Base-by-base conservation (phyloP, 2,113 vertebrate species). In the Dunckerocampus dactyliophorus region DNA sequence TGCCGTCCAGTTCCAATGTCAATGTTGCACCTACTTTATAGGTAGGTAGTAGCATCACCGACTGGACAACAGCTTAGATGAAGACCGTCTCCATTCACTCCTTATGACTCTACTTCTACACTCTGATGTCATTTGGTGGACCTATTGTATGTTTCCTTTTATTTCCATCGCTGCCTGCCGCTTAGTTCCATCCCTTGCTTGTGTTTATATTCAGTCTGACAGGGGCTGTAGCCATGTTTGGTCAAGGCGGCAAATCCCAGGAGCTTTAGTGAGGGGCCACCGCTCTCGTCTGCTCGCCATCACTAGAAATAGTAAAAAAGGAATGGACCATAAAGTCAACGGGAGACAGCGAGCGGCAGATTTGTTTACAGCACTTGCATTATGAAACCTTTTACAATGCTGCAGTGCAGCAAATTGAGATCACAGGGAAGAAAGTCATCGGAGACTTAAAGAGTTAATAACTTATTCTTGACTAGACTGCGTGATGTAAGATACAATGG, bases 161-260 rank as follows among this genome's bases (percentile, higher is more conserved):
- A 43, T 60, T 62, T 68, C 65, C 72, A 59, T 74, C 81, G 54
- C 19, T 22, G 58, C 72, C 61, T 75, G 49, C 55, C 61, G 50
- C 12, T 62, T 49, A 56, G 21, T 74, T 79, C 62, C 63, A 74
- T 69, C 77, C 77, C 24, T 21, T 63, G 56, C 61, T 66, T 64
- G 59, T 89, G 87, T 90, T 92, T 89, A 88, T 87, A 72, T 82
- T 87, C 71, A 67, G 75, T 82, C 83, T 82, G 84, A 83, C 67
- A 86, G 84, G 72, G 86, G 79, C 75, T 58, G 71, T 88, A 82
- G 67, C 91, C 88, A 88, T 91, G 82, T 92, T 92, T 90, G 89
- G 90, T 90, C 85, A 91, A 75, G 76, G 61, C 77, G 5, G 76
- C 76, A 52, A 77, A 82, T 88, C 82, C 82, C 76, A 63, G 62